Evolutionary conservation across 2,797 vertebrate genomes (phyloP).

Genomic region (Leptoclinus maculatus): DNA sequence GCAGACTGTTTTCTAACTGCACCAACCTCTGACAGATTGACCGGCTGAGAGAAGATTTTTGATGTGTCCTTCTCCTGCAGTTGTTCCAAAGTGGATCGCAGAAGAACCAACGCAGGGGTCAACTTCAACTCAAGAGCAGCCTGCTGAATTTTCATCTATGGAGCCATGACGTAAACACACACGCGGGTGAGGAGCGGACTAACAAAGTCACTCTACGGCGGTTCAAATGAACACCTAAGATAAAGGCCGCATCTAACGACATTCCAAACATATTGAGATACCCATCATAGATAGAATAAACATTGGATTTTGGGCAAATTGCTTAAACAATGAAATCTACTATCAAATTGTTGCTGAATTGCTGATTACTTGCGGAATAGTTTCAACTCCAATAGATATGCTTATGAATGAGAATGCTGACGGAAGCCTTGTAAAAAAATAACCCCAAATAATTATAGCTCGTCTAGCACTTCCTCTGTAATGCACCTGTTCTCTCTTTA

Average conservation of each 20-base stretch:
- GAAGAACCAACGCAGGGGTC: conserved; percentile 91
- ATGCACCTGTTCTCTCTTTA: conserved; percentile 90
- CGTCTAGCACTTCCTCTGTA: conserved; percentile 2
- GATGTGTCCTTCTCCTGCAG: conserved; percentile 95
- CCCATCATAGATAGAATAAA: neutral
- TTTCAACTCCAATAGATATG: neutral
- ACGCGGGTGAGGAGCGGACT: conserved; percentile 1
- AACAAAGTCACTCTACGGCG: conserved; percentile 16
- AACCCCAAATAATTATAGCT: neutral
- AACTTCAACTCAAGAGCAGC: conserved; percentile 93
- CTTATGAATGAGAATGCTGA: conserved; percentile 1
- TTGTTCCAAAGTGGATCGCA: conserved; percentile 93
- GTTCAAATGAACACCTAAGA: conserved; percentile 15
- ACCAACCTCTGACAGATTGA: conserved; percentile 91
- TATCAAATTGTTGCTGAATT: neutral
- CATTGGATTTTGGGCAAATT: neutral
- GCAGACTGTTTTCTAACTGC: conserved; percentile 16
- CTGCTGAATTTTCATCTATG: conserved; percentile 94
- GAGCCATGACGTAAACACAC: conserved; percentile 11
- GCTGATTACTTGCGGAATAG: neutral
- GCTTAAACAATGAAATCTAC: neutral
- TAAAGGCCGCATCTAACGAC: no score
- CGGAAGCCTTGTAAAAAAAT: neutral
- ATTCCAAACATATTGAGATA: neutral
- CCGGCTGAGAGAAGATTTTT: conserved; percentile 94